Evolutionary conservation across 2,113 vertebrate genomes (phyloP), one percentile per base, ranked within the genome.

Genomic region (Microcebus jonahi): DNA sequence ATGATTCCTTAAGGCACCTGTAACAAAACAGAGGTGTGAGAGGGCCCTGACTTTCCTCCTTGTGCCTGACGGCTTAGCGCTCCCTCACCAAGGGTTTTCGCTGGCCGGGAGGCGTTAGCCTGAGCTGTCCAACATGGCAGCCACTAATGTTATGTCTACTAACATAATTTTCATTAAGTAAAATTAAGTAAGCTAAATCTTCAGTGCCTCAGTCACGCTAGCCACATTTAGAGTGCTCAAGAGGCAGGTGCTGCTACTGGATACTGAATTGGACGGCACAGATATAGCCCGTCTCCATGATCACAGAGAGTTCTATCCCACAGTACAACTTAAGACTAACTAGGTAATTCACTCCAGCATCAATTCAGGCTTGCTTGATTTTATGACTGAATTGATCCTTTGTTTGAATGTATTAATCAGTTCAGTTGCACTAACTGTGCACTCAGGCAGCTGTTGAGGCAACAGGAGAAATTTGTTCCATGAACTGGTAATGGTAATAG

Each of bases 401-500:
- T 96, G 95, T 95, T 82, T 23, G 90, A 94, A 59, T 53, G 71
- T 96, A 87, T 95, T 88, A 93, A 84, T 90, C 8, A 20, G 90
- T 83, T 89, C 86, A 53, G n/a, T 93, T 87, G 65, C 21, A 85
- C 75, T 96, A 83, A 90, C 79, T 89, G 20, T 59, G 70, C 5
- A 29, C 50, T 59, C 25, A 20, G 75, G 92, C 87, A 94, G 95
- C 97, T 93, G 88, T 59, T 88, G 31, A 89, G 68, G 87, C 20
- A 68, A 96, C 88, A 93, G 96, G 94, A 94, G 94, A 39, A 68
- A 71, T 68, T 90, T 96, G 94, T 96, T 90, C 48, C 42, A 9
- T 55, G 23, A 86, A 96, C 84, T 36, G 75, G 61, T 57, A 70
- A 25, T 42, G 53, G 45, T 45, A 31, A 39, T 36, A 87, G 53